Evolutionary conservation across 2,888 invertebrate species (phyloP).

Genomic region (Onthophagus sagittarius): DNA sequence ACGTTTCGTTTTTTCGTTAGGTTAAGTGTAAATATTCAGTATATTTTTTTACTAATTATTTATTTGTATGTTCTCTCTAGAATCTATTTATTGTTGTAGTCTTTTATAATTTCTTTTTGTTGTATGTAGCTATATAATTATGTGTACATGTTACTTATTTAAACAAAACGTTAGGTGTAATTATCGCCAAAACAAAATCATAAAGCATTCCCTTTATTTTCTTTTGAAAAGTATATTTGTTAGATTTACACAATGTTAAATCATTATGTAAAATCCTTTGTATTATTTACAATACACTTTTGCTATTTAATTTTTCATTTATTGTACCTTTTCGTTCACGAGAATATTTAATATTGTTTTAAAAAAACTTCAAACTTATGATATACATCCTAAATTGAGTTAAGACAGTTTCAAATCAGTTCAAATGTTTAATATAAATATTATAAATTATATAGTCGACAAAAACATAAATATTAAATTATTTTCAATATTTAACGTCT

Average conservation of each 20-base stretch:
- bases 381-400: too few relatives aligned
- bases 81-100: not conserved
- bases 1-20: not conserved
- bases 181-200: not conserved
- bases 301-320: not conserved
- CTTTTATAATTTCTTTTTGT: not conserved
- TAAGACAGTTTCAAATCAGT: too few relatives aligned
- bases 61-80: not conserved
- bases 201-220: not conserved
- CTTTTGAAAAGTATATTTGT: not conserved
- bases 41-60: not conserved
- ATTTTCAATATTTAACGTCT: conserved; percentile 51
- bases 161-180: not conserved
- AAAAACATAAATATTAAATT: not conserved
- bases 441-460: not conserved
- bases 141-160: not conserved
- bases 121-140: not conserved
- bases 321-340: not conserved
- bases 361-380: too few relatives aligned
- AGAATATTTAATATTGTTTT: too few relatives aligned
- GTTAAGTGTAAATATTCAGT: not conserved
- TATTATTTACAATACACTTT: conserved; percentile 9
- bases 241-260: not conserved
- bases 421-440: too few relatives aligned
- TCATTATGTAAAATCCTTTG: conserved; percentile 1